phyloP scores from a whole-genome alignment of 2,888 invertebrate species.

The Tetragnatha montana region DNA sequence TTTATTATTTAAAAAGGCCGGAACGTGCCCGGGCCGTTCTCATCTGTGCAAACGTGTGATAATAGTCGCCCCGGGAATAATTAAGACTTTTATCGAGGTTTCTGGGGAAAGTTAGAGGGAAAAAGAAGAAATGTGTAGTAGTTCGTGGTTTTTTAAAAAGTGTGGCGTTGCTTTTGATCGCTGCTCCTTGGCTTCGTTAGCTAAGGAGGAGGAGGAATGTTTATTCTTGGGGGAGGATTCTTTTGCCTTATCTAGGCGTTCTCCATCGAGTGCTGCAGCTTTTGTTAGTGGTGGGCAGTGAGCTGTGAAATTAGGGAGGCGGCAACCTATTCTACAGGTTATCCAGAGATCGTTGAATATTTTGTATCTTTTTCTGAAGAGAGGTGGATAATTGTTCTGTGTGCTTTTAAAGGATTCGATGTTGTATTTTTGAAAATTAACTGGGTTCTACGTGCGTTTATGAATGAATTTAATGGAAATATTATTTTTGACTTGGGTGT shows the following conservation, averaged over 20 bases:
- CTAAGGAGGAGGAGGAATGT: constrained; percentile 15
- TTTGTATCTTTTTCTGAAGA: not conserved
- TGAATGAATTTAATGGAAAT: no score
- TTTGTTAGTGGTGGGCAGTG: not conserved
- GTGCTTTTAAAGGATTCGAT: not conserved
- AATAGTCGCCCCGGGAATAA: constrained; percentile 56
- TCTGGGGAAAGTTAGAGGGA: constrained; percentile 31
- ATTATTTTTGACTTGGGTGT: no score
- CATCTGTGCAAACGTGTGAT: constrained; percentile 49
- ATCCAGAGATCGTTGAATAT: not conserved
- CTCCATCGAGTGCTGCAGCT: not conserved
- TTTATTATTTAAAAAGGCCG: constrained; percentile 68
- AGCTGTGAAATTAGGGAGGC: constrained; percentile 27
- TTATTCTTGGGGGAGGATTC: constrained; percentile 14
- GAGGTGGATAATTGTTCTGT: not conserved
- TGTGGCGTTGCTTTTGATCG: constrained; percentile 54
- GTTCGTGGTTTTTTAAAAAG: not conserved
- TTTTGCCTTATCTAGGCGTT: constrained; percentile 32
- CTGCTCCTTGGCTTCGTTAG: constrained; percentile 31
- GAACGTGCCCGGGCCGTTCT: constrained; percentile 17
- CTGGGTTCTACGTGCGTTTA: no score
- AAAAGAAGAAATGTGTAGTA: constrained; percentile 2
- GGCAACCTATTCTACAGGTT: not conserved
- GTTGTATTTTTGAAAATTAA: not conserved
- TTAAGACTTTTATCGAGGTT: constrained; percentile 61